phyloP scores from a whole-genome alignment of 2,113 vertebrate species.

The Caranx melampygus region DNA sequence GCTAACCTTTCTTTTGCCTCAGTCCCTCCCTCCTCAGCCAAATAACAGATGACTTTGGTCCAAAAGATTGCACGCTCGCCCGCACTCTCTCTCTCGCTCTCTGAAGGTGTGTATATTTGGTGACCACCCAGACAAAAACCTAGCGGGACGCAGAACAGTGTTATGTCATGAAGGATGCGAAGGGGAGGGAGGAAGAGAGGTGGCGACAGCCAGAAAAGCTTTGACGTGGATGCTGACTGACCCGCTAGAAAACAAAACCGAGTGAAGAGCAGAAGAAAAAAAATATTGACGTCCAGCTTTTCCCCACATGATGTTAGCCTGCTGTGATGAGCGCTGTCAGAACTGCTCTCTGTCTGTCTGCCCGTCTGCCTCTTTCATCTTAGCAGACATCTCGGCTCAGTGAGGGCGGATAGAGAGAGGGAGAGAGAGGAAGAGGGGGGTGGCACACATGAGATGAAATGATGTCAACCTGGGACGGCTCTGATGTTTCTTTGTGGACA shows the following conservation, averaged over 20 bases:
- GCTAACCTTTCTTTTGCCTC: constrained; percentile 51
- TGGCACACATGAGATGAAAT: constrained; percentile 51
- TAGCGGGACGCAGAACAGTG: constrained; percentile 17
- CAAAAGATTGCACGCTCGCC: not conserved
- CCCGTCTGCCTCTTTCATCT: constrained; percentile 59
- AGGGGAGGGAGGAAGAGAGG: not conserved
- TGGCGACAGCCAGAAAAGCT: not conserved
- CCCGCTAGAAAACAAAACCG: constrained; percentile 47
- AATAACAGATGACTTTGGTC: constrained; percentile 36
- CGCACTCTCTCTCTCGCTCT: not conserved
- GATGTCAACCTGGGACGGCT: constrained; percentile 46
- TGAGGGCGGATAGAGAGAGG: constrained; percentile 10
- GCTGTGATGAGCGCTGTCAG: constrained; percentile 61
- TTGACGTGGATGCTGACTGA: constrained; percentile 34
- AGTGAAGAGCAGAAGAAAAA: constrained; percentile 27
- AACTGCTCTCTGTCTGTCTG: constrained; percentile 49
- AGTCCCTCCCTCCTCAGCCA: constrained; percentile 3
- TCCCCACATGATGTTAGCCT: constrained; percentile 43
- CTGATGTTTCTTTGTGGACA: constrained; percentile 58
- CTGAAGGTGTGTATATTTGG: not conserved
- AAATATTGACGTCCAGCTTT: constrained; percentile 50
- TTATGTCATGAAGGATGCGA: constrained; percentile 30
- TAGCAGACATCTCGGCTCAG: constrained; percentile 51
- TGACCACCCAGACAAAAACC: constrained; percentile 15
- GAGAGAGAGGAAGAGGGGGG: not conserved